Evolutionary conservation across 1,140 invertebrate species (phyloP).

Genomic region (Eriocheir sinensis): DNA sequence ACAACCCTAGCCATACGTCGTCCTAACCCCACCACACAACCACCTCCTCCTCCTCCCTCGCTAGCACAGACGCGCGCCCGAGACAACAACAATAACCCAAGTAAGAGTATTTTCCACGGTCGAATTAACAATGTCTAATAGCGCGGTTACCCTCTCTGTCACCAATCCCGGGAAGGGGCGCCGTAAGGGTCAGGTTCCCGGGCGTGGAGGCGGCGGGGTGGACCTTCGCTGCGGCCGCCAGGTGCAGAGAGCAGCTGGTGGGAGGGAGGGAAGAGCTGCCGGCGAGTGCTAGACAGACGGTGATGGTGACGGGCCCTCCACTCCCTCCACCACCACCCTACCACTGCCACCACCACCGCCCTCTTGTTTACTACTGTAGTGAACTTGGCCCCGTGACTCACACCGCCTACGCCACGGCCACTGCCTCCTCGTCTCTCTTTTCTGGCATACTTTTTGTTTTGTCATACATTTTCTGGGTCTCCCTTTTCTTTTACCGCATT

Average conservation of each 20-base stretch:
- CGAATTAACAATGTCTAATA: slow-evolving; percentile 45
- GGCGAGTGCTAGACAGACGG: not conserved
- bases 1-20: no score
- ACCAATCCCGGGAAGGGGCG: not conserved
- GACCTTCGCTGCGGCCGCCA: slow-evolving; percentile 29
- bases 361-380: not conserved
- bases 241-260: slow-evolving; percentile 45
- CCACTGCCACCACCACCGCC: no score
- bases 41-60: no score
- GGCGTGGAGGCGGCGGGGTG: not conserved
- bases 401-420: no score
- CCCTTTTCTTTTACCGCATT: not conserved
- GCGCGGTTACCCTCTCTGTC: slow-evolving; percentile 52
- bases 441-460: not conserved
- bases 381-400: not conserved
- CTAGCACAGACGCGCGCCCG: not conserved
- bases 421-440: not conserved
- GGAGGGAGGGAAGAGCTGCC: not conserved
- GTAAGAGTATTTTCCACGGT: slow-evolving; percentile 40
- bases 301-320: not conserved
- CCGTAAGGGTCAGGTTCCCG: not conserved
- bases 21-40: no score
- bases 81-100: slow-evolving; percentile 20
- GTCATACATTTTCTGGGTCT: not conserved
- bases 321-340: no score